A percentile compares a stretch with the other conserved stretches of the same genome.
These are phyloP conservation scores for Hemichromis elongatus DNA, from an alignment of 2,113 vertebrate species.

Conservation along the genomic window DNA sequence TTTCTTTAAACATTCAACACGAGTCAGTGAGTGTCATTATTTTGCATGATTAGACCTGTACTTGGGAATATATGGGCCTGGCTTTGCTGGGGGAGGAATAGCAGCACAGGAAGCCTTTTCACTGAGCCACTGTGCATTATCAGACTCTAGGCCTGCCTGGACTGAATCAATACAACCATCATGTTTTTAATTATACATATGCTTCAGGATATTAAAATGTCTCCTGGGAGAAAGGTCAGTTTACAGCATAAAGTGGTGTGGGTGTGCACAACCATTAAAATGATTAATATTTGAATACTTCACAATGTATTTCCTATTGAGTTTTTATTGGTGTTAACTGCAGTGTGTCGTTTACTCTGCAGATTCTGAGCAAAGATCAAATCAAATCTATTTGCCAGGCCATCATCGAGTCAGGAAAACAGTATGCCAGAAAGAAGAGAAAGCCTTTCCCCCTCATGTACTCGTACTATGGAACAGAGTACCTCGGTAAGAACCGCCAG, in stretches of 20 bases:
- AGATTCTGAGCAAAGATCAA: slow-evolving; percentile 84
- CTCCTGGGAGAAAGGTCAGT: neutral
- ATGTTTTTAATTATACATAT: neutral
- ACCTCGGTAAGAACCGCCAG: slow-evolving; percentile 77
- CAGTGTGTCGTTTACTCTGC: neutral
- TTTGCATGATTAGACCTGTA: neutral
- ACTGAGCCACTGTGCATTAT: neutral
- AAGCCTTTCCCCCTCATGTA: slow-evolving; percentile 88
- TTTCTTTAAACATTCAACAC: neutral
- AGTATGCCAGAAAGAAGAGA: slow-evolving; percentile 82
- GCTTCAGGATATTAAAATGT: neutral
- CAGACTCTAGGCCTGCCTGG: neutral
- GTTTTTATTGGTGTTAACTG: neutral
- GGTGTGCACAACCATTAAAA: neutral
- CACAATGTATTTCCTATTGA: neutral
- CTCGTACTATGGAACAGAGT: slow-evolving; percentile 87
- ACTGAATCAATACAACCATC: neutral
- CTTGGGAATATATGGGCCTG: neutral
- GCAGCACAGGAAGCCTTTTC: neutral
- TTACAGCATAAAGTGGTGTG: neutral
- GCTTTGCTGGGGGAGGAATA: neutral
- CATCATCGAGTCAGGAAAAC: slow-evolving; percentile 86
- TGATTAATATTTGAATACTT: neutral
- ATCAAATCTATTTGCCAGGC: slow-evolving; percentile 86
- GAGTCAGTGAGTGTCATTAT: neutral